Base-by-base conservation (phyloP, 2,113 vertebrate species). In the Mionectes macconnelli region DNA sequence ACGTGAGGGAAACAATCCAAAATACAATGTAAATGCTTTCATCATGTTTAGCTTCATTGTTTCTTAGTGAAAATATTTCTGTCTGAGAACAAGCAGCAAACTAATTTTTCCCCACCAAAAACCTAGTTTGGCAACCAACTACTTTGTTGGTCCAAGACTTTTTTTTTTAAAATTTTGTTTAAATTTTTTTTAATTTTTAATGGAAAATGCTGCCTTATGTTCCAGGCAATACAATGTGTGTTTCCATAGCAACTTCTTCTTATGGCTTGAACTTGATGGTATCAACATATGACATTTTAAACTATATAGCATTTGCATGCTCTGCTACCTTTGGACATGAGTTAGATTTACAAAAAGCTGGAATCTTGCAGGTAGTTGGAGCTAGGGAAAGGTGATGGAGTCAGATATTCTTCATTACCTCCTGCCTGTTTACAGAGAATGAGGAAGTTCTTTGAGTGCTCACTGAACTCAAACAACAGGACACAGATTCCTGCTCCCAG, bases 181-280 rank as follows among this genome's bases (percentile, higher is more conserved):
- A n/a, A n/a, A n/a, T 35, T 35, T 23, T 10, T 39, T 30, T 12
- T 63, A 5, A 5, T 81, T 89, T 82, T 77, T 40, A 56, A 52
- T n/a, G 70, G 73, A 80, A 91, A 94, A 86, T 31, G 56, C 94
- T 96, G 86, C 91, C 76, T 73, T 93, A 80, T 86, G 72, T 95
- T 97, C 62, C 27, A 77, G 83, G 90, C 76, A 87, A 35, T 86
- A 88, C 33, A 35, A 66, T 0, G 2, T 73, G 45, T 66, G 96
- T 97, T 95, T 94, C 96, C 94, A 95, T 96, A 93, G 97, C 89
- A 97, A 97, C 97, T 24, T 78, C 75, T 84, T 90, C 92, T 82
- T 12, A 9, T 90, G 93, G 84, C 95, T 78, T 96, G 95, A 97
- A 96, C 94, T 82, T 95, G 92, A 94, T 76, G 83, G 83, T 91